These are phyloP conservation scores for Rhincodon typus DNA, from an alignment of 2,797 vertebrate genomes.

Conservation along the genomic window DNA sequence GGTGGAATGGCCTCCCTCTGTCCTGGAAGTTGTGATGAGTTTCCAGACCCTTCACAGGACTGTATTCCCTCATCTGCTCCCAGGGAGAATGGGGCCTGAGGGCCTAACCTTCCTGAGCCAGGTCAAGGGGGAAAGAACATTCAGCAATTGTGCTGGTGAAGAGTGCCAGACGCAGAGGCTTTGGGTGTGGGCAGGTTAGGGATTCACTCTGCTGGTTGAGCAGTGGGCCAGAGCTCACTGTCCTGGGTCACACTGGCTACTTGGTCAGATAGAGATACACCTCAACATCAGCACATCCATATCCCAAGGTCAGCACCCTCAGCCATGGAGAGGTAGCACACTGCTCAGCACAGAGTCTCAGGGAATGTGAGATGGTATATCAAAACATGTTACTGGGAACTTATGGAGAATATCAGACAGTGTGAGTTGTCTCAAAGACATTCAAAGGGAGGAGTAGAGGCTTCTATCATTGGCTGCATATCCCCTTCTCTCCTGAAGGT, in stretches of 20 bases:
- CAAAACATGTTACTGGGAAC: background rate
- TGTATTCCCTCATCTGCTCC: no score
- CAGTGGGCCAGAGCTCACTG: background rate
- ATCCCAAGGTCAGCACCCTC: background rate
- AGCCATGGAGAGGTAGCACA: background rate
- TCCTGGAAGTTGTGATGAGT: no score
- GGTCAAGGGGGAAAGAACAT: background rate
- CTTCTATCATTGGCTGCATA: background rate
- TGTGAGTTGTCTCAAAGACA: background rate
- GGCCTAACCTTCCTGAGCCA: background rate
- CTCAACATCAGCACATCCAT: no score
- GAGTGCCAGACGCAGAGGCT: background rate
- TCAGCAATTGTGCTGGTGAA: background rate
- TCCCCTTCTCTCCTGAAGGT: background rate
- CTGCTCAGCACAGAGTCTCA: background rate
- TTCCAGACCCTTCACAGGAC: no score
- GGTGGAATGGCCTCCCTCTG: no score
- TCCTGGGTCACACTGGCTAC: background rate
- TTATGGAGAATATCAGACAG: background rate
- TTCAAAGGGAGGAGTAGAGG: background rate
- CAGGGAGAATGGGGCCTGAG: no score
- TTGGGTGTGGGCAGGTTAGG: background rate
- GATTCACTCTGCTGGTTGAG: background rate
- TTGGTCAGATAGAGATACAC: background rate
- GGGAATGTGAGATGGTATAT: background rate